Base-by-base conservation (phyloP, 2,113 vertebrate genomes). In the Chloroceryle aenea region DNA sequence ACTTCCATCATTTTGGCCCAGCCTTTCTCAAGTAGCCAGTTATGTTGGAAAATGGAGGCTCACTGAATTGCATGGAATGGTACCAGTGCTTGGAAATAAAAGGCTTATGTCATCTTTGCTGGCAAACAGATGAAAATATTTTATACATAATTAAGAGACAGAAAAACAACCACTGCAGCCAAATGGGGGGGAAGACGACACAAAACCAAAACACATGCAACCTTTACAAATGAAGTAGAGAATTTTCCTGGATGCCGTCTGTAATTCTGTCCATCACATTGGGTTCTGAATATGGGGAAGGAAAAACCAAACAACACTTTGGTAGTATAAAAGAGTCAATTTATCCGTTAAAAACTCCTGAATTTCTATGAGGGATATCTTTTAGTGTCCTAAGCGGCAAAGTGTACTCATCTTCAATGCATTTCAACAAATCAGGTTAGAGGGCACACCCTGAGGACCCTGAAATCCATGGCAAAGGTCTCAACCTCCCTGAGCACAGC, bases 51-150 rank as follows among this genome's bases (percentile, higher is more conserved):
- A 96, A 87, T 1, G 9, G 81, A 83, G 29, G 17, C 50, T 66
- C 71, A 81, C 69, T 18, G 52, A 85, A 87, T 21, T 48, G 58
- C 66, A 40, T 15, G 81, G 69, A 87, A 87, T 40, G 42, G 36
- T 56, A 61, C 19, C 22, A 50, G 19, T 12, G 48, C 47, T 78
- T 85, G 58, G 87, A 94, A 96, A 91, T 76, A 93, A 97, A 91
- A 58, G 40, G 23, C 72, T 91, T 69, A 85, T 68, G 47, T 94
- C 91, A 88, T 67, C 79, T 73, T 83, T 85, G 59, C 47, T 91
- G 71, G 87, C 82, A 94, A 88, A 45, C 2, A 20, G 30, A 45
- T 88, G 34, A 77, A 67, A 69, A 85, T 42, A 18, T 42, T 78
- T 93, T 83, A 91, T 32, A 79, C 3, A 2, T 58, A 96, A 85